Percentiles rank a stretch among this genome's conserved stretches.
These are phyloP conservation scores for Todiramphus chloris DNA, from an alignment of 2,113 vertebrate species.

Conservation along the genomic window DNA sequence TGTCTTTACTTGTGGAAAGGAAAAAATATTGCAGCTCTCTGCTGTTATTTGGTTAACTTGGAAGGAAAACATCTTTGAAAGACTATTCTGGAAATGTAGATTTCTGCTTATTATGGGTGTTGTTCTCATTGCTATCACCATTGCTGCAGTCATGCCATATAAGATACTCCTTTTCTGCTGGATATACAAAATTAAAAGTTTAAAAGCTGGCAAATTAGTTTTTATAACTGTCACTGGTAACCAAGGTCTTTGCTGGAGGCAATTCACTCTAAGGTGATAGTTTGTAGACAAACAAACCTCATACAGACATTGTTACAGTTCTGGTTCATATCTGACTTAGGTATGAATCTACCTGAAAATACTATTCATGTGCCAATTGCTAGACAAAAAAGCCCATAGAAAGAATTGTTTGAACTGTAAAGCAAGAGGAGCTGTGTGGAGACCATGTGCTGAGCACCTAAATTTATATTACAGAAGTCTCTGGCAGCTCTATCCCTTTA, in stretches of 20 bases:
- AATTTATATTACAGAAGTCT: neutral
- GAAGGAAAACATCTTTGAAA: neutral
- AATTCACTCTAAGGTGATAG: neutral
- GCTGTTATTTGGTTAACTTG: neutral
- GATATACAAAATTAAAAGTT: neutral
- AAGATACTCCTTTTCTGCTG: neutral
- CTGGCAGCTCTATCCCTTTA: neutral
- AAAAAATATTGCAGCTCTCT: neutral
- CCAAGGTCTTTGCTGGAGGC: neutral
- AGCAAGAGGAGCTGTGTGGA: neutral
- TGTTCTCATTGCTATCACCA: neutral
- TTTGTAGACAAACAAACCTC: neutral
- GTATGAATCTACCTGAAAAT: neutral
- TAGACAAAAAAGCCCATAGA: neutral
- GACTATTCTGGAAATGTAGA: neutral
- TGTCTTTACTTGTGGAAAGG: neutral
- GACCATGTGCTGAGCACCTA: rapidly evolving
- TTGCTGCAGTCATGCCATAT: neutral
- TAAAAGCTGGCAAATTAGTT: neutral
- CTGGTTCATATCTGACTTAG: neutral
- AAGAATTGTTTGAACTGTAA: neutral
- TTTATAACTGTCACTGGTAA: neutral
- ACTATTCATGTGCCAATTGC: neutral
- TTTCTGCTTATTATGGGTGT: neutral
- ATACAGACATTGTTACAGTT: neutral